Evolutionary conservation across 2,113 vertebrate genomes (phyloP).

Genomic region (Quiscalus mexicanus): DNA sequence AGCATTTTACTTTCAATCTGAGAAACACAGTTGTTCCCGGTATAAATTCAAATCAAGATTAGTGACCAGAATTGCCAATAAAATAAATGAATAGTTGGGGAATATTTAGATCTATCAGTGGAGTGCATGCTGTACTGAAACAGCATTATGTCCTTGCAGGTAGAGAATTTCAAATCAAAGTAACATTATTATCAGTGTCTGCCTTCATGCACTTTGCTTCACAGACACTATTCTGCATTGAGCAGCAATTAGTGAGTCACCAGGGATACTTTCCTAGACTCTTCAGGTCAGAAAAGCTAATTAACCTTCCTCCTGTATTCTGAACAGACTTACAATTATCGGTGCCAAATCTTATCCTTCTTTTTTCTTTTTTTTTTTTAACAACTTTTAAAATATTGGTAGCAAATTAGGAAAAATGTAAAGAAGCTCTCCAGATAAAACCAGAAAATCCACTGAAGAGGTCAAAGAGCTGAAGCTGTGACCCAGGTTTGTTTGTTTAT

Average conservation of each 20-base stretch:
- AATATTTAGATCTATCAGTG: conserved; percentile 39
- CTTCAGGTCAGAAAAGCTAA: conserved; percentile 76
- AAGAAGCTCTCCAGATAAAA: not conserved
- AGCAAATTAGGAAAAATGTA: not conserved
- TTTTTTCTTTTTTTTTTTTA: not conserved
- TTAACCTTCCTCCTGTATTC: conserved; percentile 78
- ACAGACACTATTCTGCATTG: conserved; percentile 61
- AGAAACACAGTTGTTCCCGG: not conserved
- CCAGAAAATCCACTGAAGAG: not conserved
- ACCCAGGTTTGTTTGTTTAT: conserved; percentile 33
- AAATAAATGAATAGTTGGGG: conserved; percentile 47
- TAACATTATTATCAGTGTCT: conserved; percentile 38
- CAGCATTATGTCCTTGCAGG: conserved; percentile 31
- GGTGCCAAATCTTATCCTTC: not conserved
- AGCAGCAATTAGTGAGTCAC: conserved; percentile 75
- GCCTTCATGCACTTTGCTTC: conserved; percentile 53
- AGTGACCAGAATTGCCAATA: conserved; percentile 51
- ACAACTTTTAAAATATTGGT: not conserved
- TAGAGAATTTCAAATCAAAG: conserved; percentile 25
- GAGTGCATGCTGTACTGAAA: conserved; percentile 25
- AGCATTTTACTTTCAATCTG: not conserved
- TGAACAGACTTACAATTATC: conserved; percentile 53
- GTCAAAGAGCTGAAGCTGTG: not conserved
- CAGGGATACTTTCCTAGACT: conserved; percentile 71
- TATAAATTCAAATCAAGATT: conserved; percentile 51